Conservation (phyloP, 1,140 invertebrate species). For the Dryas iulia region DNA sequence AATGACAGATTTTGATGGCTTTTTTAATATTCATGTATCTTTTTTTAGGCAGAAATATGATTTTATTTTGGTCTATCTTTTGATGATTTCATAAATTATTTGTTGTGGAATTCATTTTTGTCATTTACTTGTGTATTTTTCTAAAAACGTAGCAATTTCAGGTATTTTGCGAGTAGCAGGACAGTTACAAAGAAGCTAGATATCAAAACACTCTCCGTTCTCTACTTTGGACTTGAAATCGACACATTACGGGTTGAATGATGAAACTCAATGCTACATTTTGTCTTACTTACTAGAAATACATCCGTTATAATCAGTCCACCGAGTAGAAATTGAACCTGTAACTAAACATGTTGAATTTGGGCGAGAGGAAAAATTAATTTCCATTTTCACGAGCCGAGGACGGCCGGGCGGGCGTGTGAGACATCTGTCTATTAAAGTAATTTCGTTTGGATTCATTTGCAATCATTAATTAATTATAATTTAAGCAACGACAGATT, state of each 20-base stretch:
- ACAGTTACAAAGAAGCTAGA: no score
- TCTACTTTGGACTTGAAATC: no score
- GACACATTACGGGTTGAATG: no score
- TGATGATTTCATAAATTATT: neutral
- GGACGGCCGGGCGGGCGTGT: neutral
- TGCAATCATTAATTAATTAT: conserved; percentile 2
- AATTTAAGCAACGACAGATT: neutral
- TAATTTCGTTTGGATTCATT: conserved; percentile 16
- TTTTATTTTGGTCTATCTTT: neutral
- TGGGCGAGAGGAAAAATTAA: conserved; percentile 14
- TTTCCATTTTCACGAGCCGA: conserved; percentile 9
- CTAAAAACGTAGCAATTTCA: no score
- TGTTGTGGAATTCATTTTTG: no score
- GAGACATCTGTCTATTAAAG: conserved; percentile 3
- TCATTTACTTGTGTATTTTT: no score
- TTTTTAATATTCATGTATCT: neutral
- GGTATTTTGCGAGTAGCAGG: no score
- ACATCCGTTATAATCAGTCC: no score
- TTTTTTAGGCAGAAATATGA: neutral
- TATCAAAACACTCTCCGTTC: no score
- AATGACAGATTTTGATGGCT: neutral
- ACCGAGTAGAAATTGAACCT: no score
- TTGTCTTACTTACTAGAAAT: no score
- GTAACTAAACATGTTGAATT: conserved; percentile 25
- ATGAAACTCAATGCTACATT: no score